Conservation (phyloP, 2,888 invertebrate genomes). For the Trachelus troglodyta region DNA sequence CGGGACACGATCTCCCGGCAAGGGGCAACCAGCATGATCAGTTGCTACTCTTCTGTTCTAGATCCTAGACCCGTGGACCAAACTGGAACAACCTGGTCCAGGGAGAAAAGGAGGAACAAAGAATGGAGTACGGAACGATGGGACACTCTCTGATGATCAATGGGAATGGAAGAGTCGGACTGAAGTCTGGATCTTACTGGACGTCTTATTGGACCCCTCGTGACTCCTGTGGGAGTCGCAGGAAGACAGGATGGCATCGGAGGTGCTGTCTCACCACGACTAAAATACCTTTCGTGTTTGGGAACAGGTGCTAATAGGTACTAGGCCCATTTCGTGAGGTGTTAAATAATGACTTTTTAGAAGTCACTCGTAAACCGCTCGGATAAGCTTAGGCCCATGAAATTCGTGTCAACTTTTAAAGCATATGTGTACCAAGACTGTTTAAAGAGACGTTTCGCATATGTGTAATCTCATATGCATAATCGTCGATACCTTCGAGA, state of each 20-base stretch:
- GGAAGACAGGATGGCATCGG: neutral
- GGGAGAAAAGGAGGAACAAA: neutral
- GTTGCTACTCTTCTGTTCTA: neutral
- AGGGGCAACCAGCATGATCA: neutral
- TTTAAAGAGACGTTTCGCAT: neutral
- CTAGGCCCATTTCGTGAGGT: conserved; percentile 34
- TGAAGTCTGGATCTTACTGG: neutral
- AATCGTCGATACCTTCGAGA: neutral
- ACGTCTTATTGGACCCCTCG: neutral
- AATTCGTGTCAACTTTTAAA: conserved; percentile 2
- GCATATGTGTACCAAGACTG: neutral
- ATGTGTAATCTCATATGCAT: neutral
- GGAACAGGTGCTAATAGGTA: conserved; percentile 35
- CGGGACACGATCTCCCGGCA: conserved; percentile 17
- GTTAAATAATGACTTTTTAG: conserved; percentile 48
- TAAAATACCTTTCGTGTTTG: conserved; percentile 25
- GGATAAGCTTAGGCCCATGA: neutral
- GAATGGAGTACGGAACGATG: neutral
- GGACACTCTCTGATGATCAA: neutral
- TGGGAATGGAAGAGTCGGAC: neutral
- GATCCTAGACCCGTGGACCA: neutral
- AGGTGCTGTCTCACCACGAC: neutral
- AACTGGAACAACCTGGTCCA: neutral
- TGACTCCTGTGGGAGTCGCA: neutral
- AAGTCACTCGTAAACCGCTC: conserved; percentile 9